These are phyloP conservation scores for Euplagia quadripunctaria DNA, from an alignment of 2,888 invertebrate genomes.

Conservation along the genomic window DNA sequence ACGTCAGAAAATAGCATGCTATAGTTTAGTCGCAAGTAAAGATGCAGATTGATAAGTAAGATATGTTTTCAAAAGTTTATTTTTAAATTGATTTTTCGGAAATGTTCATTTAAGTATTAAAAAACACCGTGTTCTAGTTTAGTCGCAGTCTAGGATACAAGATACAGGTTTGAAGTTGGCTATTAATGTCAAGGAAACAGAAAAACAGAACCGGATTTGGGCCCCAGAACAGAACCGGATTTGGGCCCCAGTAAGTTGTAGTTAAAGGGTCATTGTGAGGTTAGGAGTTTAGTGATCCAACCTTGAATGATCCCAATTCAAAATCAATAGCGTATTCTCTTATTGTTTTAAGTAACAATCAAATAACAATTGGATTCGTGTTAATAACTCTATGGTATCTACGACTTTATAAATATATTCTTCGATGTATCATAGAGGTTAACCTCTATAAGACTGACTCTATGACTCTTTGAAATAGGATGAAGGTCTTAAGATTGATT, in stretches of 20 bases:
- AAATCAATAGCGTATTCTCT: constrained; percentile 55
- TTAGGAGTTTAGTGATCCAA: constrained; percentile 46
- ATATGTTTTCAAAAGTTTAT: neutral
- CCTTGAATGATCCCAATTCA: constrained; percentile 55
- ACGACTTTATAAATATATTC: neutral
- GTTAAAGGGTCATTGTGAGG: constrained; percentile 63
- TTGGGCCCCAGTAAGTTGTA: constrained; percentile 33
- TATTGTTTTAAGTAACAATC: constrained; percentile 64
- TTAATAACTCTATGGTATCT: constrained; percentile 7
- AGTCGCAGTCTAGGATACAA: neutral
- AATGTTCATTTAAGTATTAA: too few relatives aligned
- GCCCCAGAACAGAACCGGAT: constrained; percentile 51
- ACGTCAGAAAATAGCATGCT: too few relatives aligned
- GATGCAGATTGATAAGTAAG: neutral
- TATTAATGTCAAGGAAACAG: constrained; percentile 41
- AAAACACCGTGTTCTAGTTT: neutral
- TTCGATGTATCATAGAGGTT: too few relatives aligned
- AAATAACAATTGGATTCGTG: constrained; percentile 27
- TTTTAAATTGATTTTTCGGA: neutral
- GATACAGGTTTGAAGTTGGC: constrained; percentile 9
- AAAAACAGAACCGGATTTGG: constrained; percentile 51
- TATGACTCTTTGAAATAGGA: too few relatives aligned
- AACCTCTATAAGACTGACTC: too few relatives aligned
- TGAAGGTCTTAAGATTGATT: neutral
- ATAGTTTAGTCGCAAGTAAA: too few relatives aligned